Evolutionary conservation across 64 coral and sea anemone species (phyloP), one percentile per base, ranked within the genome.

Genomic region (Platygyra sinensis): DNA sequence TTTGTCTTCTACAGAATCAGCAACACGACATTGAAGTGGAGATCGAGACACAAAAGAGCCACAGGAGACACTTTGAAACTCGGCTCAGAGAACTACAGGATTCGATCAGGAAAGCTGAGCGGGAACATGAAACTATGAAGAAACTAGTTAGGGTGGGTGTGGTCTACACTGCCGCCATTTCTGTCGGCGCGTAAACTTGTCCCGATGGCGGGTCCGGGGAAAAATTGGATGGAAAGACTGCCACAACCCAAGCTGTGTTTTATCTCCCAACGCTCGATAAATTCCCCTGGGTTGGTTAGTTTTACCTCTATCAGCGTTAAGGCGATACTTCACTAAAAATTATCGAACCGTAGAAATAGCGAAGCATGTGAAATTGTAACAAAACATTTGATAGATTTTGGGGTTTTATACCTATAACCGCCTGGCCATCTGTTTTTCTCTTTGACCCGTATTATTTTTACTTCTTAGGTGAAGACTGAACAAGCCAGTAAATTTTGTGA

Each of bases 401-500:
- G 0, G 7, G 16, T 0, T 2, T 25, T 24, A 20, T 25, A 18
- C 15, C 24, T 20, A 24, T 67, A 20, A 8, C 24, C 19, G 7
- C 18, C 2, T 24, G 24, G 63, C 7, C 7, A 0, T 8, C 63
- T 24, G 32, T 78, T 78, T 87, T 22, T 13, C 22, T 31, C 59
- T 16, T 19, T 28, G 52, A 51, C 78, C 18, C 20, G n/a, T 86
- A 73, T 51, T 60, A 52, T 17, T 10, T 83, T 36, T 17, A 1
- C 28, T 91, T 51, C 86, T 10, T 77, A 98, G 96, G 78, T 80
- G 10, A 95, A 83, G 11, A 88, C 87, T 14, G 30, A 60, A 30
- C 62, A 87, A 46, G 96, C 96, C 64, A 85, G 65, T 65, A 36
- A 86, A 63, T 95, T 89, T 78, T 98, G 96, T 86, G 91, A 93